Evolutionary conservation across 2,113 vertebrate genomes (phyloP).

Genomic region (Urocitellus parryii): DNA sequence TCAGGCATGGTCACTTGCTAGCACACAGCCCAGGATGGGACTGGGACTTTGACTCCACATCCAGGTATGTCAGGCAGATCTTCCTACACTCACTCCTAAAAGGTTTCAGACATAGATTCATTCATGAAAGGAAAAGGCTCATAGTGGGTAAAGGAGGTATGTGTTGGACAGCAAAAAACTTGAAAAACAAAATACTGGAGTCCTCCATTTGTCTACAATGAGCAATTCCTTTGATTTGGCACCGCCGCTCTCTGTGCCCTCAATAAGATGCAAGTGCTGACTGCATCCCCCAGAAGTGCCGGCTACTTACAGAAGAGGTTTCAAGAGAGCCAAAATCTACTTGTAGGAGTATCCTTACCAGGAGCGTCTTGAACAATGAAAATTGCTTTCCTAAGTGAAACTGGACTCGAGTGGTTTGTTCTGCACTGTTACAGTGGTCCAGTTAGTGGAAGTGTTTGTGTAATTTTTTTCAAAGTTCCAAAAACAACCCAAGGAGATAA

Average conservation of each 20-base stretch:
- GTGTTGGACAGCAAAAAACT: neutral
- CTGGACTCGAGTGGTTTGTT: constrained; percentile 69
- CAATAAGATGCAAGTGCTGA: constrained; percentile 12
- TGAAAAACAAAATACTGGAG: constrained; percentile 8
- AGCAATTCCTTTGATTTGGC: constrained; percentile 12
- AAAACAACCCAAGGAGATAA: constrained; percentile 80
- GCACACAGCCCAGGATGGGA: neutral
- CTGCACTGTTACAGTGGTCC: constrained; percentile 28
- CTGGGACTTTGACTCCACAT: neutral
- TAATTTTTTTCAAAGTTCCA: constrained; percentile 67
- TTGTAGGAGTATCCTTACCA: constrained; percentile 55
- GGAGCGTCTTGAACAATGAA: constrained; percentile 66
- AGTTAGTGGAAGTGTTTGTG: constrained; percentile 61
- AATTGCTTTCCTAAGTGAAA: constrained; percentile 77
- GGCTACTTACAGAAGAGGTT: constrained; percentile 32
- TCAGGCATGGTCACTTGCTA: neutral
- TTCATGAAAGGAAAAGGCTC: neutral
- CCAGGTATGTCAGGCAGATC: neutral
- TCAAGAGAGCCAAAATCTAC: constrained; percentile 54
- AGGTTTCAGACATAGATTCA: neutral
- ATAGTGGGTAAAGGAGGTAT: neutral
- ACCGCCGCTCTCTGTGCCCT: neutral
- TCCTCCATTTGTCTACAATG: neutral
- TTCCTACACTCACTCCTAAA: neutral
- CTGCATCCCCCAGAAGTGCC: neutral